A percentile compares a stretch with the other conserved stretches of the same genome.
phyloP scores from a whole-genome alignment of 1,140 invertebrate genomes.

The Leptonema lineaticorne region DNA sequence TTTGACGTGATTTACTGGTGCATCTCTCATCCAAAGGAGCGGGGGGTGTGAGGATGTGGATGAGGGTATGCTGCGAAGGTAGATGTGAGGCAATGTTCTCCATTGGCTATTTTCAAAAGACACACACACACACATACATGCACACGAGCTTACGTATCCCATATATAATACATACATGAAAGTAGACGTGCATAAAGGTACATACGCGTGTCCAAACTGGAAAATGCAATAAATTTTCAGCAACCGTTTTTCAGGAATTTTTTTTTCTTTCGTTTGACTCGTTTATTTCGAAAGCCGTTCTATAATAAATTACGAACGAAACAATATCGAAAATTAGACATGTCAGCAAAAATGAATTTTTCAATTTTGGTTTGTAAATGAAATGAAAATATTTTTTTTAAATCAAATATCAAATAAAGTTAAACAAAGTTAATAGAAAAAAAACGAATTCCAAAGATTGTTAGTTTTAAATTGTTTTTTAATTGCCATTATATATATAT shows the following conservation, averaged over 20 bases:
- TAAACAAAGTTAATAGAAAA: too few relatives aligned
- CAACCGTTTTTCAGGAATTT: neutral
- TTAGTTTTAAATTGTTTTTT: too few relatives aligned
- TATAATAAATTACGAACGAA: neutral
- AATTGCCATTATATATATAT: too few relatives aligned
- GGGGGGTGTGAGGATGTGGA: neutral
- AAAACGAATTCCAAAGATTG: too few relatives aligned
- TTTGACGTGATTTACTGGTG: conserved; percentile 42
- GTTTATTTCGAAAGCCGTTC: too few relatives aligned
- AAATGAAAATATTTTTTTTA: too few relatives aligned
- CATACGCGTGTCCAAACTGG: neutral
- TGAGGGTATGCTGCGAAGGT: neutral
- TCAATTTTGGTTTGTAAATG: too few relatives aligned
- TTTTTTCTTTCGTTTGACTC: neutral
- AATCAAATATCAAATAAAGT: too few relatives aligned
- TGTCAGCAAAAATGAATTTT: neutral
- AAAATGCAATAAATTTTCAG: neutral
- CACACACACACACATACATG: neutral
- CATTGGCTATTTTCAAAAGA: conserved; percentile 12
- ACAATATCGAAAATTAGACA: neutral
- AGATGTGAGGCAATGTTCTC: conserved; percentile 11
- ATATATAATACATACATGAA: neutral
- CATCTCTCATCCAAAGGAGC: conserved; percentile 23
- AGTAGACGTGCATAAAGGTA: neutral
- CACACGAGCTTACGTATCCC: neutral